Evolutionary conservation across 2,113 vertebrate species (phyloP).

Genomic region (Engystomops pustulosus): DNA sequence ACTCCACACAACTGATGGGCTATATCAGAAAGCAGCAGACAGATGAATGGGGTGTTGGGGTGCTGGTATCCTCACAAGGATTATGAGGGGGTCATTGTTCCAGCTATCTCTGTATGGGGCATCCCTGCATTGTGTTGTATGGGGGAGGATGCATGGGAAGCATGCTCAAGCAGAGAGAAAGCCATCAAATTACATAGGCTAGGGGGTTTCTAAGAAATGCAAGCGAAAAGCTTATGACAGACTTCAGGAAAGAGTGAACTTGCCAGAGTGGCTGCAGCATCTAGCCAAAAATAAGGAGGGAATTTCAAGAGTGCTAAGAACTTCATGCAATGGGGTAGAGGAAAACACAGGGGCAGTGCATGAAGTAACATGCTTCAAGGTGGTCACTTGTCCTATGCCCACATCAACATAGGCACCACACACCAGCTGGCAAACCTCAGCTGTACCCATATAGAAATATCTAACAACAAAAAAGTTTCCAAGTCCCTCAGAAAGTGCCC

Average conservation of each 20-base stretch:
- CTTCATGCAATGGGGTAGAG: neutral
- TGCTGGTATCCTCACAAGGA: too few species aligned
- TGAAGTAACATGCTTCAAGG: neutral
- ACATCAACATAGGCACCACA: neutral
- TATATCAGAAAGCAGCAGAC: neutral
- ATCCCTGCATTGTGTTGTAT: constrained; percentile 22
- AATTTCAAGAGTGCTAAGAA: constrained; percentile 1
- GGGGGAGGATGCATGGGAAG: neutral
- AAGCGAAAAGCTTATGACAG: neutral
- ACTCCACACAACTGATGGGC: neutral
- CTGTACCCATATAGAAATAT: neutral
- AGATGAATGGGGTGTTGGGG: neutral
- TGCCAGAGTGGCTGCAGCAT: neutral
- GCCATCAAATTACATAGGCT: constrained; percentile 12
- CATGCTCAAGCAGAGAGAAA: constrained; percentile 30
- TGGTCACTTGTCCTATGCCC: neutral
- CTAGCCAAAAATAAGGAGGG: constrained; percentile 32
- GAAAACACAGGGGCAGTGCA: too few species aligned
- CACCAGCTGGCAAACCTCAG: neutral
- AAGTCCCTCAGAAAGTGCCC: neutral
- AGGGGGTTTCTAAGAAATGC: too few species aligned
- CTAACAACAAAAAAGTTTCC: neutral
- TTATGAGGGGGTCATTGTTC: constrained; percentile 52
- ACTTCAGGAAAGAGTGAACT: neutral
- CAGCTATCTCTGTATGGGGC: constrained; percentile 26